These are phyloP conservation scores for Teleiodes luculella DNA, from an alignment of 2,888 invertebrate genomes.

Conservation along the genomic window DNA sequence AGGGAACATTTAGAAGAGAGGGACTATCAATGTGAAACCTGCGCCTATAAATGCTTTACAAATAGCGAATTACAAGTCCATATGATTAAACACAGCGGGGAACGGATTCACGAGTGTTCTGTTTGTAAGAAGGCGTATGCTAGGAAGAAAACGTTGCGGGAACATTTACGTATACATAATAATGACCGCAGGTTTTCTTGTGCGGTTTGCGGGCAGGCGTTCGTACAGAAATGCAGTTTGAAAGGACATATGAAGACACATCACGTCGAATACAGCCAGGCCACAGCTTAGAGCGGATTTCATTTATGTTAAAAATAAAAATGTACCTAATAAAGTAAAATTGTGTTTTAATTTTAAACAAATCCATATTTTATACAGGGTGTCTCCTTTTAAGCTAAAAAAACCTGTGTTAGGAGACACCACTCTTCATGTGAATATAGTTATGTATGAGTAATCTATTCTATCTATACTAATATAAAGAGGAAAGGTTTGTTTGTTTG, in stretches of 20 bases:
- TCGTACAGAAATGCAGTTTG: constrained; percentile 63
- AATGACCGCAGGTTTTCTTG: constrained; percentile 60
- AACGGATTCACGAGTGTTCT: constrained; percentile 52
- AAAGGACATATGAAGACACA: constrained; percentile 63
- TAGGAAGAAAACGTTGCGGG: constrained; percentile 55
- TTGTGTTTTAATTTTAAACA: too few species aligned
- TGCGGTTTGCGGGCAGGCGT: constrained; percentile 56
- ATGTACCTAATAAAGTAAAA: too few species aligned
- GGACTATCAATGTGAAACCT: constrained; percentile 41
- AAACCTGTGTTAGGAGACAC: too few species aligned
- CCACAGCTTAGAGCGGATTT: too few species aligned
- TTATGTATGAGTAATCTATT: too few species aligned
- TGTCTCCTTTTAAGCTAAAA: too few species aligned
- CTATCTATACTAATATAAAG: too few species aligned
- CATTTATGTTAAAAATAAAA: too few species aligned
- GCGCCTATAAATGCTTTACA: constrained; percentile 54
- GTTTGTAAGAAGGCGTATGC: constrained; percentile 65
- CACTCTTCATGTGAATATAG: too few species aligned
- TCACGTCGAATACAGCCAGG: constrained; percentile 43
- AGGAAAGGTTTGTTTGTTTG: too few species aligned
- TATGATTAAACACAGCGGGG: constrained; percentile 57
- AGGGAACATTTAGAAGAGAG: constrained; percentile 55
- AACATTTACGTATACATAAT: constrained; percentile 64
- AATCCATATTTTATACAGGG: too few species aligned
- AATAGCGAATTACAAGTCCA: constrained; percentile 55